These are phyloP conservation scores for Botrylloides violaceus DNA, from an alignment of 23 tunicate genomes.

Conservation along the genomic window DNA sequence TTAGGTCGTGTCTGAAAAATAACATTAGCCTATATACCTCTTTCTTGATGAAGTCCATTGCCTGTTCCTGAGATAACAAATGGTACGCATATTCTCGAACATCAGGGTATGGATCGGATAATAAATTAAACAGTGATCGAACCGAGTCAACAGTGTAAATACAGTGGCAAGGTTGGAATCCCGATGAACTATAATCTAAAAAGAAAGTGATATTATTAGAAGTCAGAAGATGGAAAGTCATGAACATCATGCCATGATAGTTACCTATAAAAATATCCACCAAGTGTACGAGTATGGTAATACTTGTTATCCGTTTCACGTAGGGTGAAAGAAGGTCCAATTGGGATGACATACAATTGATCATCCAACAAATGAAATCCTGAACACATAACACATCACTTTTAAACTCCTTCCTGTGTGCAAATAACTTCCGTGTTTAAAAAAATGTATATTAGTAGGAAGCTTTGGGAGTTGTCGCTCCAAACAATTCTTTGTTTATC, in stretches of 20 bases:
- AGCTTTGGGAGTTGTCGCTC: no score
- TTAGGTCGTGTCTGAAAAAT: no score
- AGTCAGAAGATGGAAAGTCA: no score
- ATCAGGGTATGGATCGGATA: conserved; percentile 45
- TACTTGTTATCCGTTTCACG: conserved; percentile 22
- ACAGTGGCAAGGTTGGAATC: neutral
- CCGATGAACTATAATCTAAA: neutral
- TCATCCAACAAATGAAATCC: conserved; percentile 46
- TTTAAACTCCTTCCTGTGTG: neutral
- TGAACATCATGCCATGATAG: neutral
- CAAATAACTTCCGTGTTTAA: no score
- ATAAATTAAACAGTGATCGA: conserved; percentile 1
- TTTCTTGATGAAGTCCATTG: no score
- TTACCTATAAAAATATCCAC: conserved; percentile 7
- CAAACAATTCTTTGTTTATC: no score
- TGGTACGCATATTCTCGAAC: conserved; percentile 16
- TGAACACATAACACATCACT: neutral
- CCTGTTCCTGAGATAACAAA: conserved; percentile 17
- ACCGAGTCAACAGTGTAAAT: conserved; percentile 12
- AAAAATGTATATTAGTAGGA: no score
- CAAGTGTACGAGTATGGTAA: conserved; percentile 19
- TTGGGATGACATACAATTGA: conserved; percentile 13
- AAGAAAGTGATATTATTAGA: no score
- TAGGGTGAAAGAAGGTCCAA: conserved; percentile 27
- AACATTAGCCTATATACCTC: no score